Conservation (phyloP, 2,113 vertebrate genomes). For the Vanacampus margaritifer region DNA sequence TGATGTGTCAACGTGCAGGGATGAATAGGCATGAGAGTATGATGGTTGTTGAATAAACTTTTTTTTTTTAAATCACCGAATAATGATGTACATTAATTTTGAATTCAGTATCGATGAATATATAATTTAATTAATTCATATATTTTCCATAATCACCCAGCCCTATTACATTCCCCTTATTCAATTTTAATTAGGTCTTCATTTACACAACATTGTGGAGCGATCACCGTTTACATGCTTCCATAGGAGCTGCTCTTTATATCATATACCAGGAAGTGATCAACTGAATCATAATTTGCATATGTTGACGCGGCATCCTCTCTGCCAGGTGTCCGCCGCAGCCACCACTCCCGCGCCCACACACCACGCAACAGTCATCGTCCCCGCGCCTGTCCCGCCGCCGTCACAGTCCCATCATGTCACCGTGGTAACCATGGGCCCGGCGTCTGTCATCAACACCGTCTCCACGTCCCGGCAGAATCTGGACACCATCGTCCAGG, state of each 20-base stretch:
- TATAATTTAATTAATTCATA: no score
- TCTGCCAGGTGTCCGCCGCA: conserved; percentile 78
- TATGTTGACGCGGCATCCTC: not conserved
- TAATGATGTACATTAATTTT: no score
- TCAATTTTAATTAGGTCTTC: not conserved
- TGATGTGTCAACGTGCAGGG: no score
- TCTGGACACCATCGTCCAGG: conserved; percentile 98
- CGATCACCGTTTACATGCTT: not conserved
- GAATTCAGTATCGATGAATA: no score
- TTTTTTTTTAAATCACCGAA: no score
- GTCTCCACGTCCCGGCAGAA: conserved; percentile 96
- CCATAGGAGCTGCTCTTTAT: not conserved
- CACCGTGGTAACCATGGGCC: conserved; percentile 95
- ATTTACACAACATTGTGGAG: not conserved
- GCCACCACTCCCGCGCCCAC: conserved; percentile 84
- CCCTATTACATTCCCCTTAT: no score
- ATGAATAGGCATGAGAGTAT: no score
- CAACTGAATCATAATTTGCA: not conserved
- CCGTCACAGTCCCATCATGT: conserved; percentile 86
- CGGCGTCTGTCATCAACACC: conserved; percentile 90
- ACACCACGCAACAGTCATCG: conserved; percentile 94
- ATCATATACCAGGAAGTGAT: not conserved
- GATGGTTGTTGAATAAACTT: no score
- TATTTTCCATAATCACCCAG: no score
- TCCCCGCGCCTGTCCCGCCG: conserved; percentile 80